Conservation (phyloP, 53 echinoderm and acorn worm genomes). For the Astropecten irregularis region DNA sequence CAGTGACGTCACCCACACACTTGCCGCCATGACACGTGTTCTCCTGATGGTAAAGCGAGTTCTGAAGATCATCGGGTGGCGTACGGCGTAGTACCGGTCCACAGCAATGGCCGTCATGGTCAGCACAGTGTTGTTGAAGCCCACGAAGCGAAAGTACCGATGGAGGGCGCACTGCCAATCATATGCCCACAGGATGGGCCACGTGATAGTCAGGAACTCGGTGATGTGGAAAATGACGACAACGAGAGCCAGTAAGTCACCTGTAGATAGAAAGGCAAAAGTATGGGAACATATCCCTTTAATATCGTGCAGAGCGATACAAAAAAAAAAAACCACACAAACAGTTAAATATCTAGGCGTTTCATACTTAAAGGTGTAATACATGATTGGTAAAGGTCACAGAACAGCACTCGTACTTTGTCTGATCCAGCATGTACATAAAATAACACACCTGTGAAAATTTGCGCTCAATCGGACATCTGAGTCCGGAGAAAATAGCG, state of each 20-base stretch:
- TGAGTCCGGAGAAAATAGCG: no score
- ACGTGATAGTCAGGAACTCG: slow-evolving; percentile 80
- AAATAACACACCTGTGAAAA: no score
- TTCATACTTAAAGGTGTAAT: no score
- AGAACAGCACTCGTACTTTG: no score
- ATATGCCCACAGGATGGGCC: slow-evolving; percentile 79
- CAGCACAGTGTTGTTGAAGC: slow-evolving; percentile 83
- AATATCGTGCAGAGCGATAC: no score
- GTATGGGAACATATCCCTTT: no score
- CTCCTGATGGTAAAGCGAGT: slow-evolving; percentile 64
- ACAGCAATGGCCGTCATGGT: slow-evolving; percentile 97
- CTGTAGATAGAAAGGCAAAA: slow-evolving; percentile 44
- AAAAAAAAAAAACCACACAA: no score
- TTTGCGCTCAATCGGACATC: no score
- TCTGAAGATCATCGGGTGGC: slow-evolving; percentile 77
- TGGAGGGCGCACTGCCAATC: slow-evolving; percentile 80
- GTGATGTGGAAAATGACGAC: slow-evolving; percentile 91
- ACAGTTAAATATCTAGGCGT: no score
- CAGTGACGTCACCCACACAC: slow-evolving; percentile 63
- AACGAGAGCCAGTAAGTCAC: slow-evolving; percentile 67
- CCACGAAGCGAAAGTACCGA: slow-evolving; percentile 82
- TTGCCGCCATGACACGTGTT: slow-evolving; percentile 55
- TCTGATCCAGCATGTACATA: no score
- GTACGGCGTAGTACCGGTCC: slow-evolving; percentile 85
- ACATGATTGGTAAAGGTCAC: no score